Evolutionary conservation across 2,797 vertebrate genomes (phyloP).

Genomic region (Discoglossus pictus): DNA sequence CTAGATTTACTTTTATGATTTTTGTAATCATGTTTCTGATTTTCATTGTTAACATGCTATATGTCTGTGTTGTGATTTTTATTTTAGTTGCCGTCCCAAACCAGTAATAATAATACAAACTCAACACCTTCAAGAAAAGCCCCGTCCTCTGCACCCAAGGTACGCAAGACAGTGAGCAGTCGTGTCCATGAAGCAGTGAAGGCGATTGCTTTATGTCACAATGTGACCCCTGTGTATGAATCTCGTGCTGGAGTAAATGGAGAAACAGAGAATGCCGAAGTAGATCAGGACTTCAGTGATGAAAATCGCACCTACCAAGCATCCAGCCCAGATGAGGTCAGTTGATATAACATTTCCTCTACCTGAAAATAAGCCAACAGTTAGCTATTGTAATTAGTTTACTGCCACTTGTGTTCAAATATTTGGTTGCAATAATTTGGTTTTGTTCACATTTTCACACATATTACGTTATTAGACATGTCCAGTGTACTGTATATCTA

Average conservation of each 20-base stretch:
- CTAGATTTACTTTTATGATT: too few species aligned
- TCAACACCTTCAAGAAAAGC: constrained; percentile 74
- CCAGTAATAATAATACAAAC: constrained; percentile 56
- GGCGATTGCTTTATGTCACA: constrained; percentile 94
- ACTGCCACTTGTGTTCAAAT: too few species aligned
- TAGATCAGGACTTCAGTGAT: constrained; percentile 92
- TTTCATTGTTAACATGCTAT: constrained; percentile 19
- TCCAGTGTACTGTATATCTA: too few species aligned
- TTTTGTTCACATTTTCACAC: too few species aligned
- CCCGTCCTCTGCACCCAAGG: constrained; percentile 77
- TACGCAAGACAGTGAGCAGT: constrained; percentile 89
- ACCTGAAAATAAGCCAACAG: too few species aligned
- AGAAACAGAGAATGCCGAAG: constrained; percentile 86
- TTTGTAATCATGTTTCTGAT: neutral
- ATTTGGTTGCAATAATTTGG: too few species aligned
- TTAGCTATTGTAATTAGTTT: too few species aligned
- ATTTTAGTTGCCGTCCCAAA: constrained; percentile 61
- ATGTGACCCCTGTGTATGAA: constrained; percentile 94
- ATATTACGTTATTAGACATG: too few species aligned
- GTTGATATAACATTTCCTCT: constrained; percentile 27
- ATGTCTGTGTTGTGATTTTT: neutral
- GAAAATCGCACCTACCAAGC: constrained; percentile 95
- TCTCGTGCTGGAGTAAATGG: constrained; percentile 62
- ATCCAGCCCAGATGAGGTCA: constrained; percentile 95
- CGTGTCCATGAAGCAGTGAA: constrained; percentile 93